phyloP scores from a whole-genome alignment of 1,140 invertebrate species.

The Bombus difficillimus region DNA sequence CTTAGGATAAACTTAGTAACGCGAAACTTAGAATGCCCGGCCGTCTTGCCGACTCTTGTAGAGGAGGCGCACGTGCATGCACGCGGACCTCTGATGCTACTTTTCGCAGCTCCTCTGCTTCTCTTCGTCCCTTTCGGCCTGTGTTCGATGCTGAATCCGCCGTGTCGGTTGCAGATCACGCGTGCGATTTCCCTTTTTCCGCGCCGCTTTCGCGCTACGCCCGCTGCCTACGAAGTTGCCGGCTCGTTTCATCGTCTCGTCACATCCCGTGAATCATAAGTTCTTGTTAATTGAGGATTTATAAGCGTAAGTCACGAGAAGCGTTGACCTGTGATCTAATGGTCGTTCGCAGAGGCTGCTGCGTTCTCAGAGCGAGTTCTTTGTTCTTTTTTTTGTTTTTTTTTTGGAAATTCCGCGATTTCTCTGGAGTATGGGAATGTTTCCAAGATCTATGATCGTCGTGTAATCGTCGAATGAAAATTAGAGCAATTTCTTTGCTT shows the following conservation, averaged over 20 bases:
- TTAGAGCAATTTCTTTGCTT: background rate
- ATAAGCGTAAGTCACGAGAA: conserved; percentile 7
- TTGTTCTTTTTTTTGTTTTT: background rate
- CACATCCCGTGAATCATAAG: conserved; percentile 35
- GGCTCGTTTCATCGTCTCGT: conserved; percentile 26
- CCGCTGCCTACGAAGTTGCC: conserved; percentile 32
- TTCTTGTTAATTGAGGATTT: conserved; percentile 50
- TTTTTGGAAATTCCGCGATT: background rate
- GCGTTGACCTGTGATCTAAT: background rate
- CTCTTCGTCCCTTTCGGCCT: conserved; percentile 16
- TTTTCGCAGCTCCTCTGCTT: background rate
- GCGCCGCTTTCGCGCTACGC: conserved; percentile 40
- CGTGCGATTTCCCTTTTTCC: conserved; percentile 56
- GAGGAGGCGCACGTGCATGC: conserved; percentile 39
- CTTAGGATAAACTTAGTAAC: conserved; percentile 74
- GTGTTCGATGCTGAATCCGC: background rate
- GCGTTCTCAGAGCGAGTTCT: background rate
- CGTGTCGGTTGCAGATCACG: conserved; percentile 40
- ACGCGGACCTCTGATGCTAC: conserved; percentile 9
- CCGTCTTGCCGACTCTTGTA: background rate
- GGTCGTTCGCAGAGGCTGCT: background rate
- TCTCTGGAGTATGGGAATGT: background rate
- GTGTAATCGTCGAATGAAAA: background rate
- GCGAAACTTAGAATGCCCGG: conserved; percentile 55
- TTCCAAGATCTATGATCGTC: background rate